A percentile compares a stretch with the other conserved stretches of the same genome.
Evolutionary conservation across 2,113 vertebrate genomes (phyloP).

Genomic region (Cranoglanis bouderius): DNA sequence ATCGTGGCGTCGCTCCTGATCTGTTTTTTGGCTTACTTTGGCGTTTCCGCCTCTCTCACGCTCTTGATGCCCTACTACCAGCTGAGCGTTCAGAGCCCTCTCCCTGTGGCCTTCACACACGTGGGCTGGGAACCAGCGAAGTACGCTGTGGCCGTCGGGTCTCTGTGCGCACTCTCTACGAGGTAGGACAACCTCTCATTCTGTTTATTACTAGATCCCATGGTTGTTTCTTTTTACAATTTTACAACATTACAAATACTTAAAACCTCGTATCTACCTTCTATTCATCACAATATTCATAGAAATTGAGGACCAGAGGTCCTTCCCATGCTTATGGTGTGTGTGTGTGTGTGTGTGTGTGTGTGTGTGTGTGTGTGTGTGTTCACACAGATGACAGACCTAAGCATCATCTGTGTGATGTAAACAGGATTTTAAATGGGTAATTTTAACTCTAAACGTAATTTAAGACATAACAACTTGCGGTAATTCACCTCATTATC

Average conservation of each 20-base stretch:
- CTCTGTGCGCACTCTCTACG: constrained; percentile 84
- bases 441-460: neutral
- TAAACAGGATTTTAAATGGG: neutral
- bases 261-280: neutral
- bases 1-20: constrained; percentile 82
- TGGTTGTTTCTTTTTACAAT: neutral
- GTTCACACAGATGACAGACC: neutral
- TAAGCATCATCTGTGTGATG: neutral
- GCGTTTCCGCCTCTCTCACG: constrained; percentile 82
- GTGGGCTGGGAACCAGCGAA: constrained; percentile 79
- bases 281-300: neutral
- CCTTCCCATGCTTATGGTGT: no score
- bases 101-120: constrained; percentile 78
- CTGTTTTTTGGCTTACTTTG: constrained; percentile 84
- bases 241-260: neutral
- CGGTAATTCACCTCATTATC: neutral
- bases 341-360: neutral
- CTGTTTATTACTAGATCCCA: neutral
- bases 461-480: neutral
- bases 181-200: constrained; percentile 68
- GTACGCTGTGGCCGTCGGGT: constrained; percentile 79
- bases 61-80: constrained; percentile 85
- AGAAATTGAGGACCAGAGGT: neutral
- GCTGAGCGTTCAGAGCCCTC: constrained; percentile 75
- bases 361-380: neutral